A percentile compares a stretch with the other conserved stretches of the same genome.
These are phyloP conservation scores for Saimiri boliviensis DNA, from an alignment of 2,113 vertebrate species.

Conservation along the genomic window DNA sequence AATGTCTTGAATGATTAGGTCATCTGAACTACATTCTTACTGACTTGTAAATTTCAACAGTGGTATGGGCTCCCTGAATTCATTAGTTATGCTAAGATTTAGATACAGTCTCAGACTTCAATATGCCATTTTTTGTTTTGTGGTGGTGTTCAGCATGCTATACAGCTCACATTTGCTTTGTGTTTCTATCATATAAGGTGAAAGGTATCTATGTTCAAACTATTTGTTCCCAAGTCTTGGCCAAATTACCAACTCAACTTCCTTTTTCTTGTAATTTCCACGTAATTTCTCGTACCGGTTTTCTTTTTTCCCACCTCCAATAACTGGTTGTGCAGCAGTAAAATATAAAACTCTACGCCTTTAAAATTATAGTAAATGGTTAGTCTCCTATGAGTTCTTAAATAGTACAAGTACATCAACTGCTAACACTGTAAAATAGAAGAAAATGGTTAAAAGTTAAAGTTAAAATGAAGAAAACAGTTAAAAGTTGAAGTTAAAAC, in stretches of 20 bases:
- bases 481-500: background rate
- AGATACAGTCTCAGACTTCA: background rate
- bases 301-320: background rate
- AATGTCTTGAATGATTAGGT: background rate
- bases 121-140: background rate
- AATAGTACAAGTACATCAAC: background rate
- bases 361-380: conserved; percentile 36
- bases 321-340: background rate
- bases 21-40: background rate
- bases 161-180: background rate
- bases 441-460: background rate
- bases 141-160: background rate
- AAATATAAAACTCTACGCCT: background rate
- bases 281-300: background rate
- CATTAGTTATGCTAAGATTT: background rate
- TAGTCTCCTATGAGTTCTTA: background rate
- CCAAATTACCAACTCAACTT: background rate
- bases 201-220: background rate
- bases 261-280: background rate
- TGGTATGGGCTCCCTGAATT: background rate
- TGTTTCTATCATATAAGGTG: background rate
- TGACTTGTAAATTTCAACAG: background rate
- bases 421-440: background rate
- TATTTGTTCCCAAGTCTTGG: background rate
- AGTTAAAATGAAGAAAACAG: background rate